Evolutionary conservation across 2,888 invertebrate species (phyloP).

Genomic region (Rotaria magnacalcarata): DNA sequence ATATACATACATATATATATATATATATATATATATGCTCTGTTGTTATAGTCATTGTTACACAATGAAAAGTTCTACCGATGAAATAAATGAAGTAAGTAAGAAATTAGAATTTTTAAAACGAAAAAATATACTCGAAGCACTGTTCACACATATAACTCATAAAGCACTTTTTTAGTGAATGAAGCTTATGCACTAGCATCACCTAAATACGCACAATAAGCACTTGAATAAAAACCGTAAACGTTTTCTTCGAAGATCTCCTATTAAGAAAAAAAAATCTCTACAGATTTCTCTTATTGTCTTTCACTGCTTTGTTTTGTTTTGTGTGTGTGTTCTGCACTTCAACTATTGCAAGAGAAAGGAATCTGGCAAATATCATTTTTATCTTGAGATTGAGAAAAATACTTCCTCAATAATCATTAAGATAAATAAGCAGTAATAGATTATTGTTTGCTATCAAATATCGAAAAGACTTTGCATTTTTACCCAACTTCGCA

Average conservation of each 20-base stretch:
- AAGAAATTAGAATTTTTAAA: not conserved
- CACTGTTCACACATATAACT: not conserved
- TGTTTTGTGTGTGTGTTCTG: not conserved
- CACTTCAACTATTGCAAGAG: not conserved
- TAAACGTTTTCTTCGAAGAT: not conserved
- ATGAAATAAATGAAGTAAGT: constrained; percentile 35
- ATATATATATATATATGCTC: not conserved
- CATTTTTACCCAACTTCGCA: no score
- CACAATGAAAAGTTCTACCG: constrained; percentile 30
- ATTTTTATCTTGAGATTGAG: not conserved
- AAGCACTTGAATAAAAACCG: not conserved
- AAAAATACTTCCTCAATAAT: not conserved
- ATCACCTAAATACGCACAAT: not conserved
- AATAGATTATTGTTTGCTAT: not conserved
- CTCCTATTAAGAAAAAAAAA: no score
- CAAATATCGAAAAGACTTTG: not conserved
- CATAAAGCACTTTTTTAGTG: not conserved
- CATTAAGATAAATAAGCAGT: not conserved
- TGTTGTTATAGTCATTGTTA: constrained; percentile 13
- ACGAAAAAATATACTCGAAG: not conserved
- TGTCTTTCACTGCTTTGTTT: not conserved
- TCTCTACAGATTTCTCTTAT: no score
- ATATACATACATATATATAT: no score
- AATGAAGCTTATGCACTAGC: not conserved
- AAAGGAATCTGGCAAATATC: not conserved